phyloP scores from a whole-genome alignment of 2,113 vertebrate species.

The Tragulus kanchil region DNA sequence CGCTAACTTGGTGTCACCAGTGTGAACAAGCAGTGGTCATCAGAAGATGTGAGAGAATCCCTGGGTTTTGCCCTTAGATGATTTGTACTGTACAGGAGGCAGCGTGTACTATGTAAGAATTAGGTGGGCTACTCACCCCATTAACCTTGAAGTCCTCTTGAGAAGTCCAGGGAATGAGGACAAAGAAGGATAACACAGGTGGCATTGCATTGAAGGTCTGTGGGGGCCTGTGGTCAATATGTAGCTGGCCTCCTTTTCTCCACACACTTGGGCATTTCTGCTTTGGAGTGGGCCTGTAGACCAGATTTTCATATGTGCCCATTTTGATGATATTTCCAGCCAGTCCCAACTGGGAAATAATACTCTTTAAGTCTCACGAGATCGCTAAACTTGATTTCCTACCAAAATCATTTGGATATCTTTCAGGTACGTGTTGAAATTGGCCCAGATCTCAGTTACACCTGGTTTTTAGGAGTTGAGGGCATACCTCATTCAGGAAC shows the following conservation, averaged over 20 bases:
- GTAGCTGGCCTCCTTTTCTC: background rate
- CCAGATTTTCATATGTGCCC: background rate
- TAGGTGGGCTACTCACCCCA: background rate
- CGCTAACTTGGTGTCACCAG: background rate
- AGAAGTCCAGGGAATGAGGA: background rate
- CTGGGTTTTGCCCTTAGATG: background rate
- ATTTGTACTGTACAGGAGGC: background rate
- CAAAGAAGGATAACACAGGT: background rate
- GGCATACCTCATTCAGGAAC: background rate
- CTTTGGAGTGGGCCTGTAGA: background rate
- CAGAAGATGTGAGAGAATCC: background rate
- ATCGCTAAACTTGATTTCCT: constrained; percentile 29
- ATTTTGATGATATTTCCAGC: constrained; percentile 13
- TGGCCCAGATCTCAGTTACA: background rate
- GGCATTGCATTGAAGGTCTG: background rate
- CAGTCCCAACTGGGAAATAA: background rate
- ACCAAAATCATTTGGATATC: constrained; percentile 9
- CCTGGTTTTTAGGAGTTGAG: constrained; percentile 17
- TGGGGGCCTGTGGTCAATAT: background rate
- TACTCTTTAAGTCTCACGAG: background rate
- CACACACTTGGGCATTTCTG: background rate
- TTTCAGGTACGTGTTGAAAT: constrained; percentile 66
- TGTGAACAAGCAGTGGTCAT: background rate
- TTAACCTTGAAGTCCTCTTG: background rate
- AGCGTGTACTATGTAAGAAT: background rate